phyloP scores from a whole-genome alignment of 2,888 invertebrate genomes.

The Apodemia mormo region DNA sequence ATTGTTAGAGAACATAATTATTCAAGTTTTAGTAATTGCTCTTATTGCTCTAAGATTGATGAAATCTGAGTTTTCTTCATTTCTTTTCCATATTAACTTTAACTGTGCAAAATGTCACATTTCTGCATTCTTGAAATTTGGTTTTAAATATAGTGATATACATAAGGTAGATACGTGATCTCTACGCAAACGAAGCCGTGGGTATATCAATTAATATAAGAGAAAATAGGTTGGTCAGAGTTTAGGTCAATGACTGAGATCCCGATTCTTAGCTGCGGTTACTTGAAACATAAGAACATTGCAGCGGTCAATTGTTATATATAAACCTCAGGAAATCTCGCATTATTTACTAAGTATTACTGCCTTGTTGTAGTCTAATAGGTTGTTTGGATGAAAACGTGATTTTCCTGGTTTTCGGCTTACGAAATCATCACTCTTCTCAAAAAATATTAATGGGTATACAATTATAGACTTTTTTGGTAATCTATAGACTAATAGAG shows the following conservation, averaged over 20 bases:
- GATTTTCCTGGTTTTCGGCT: not conserved
- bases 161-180: not conserved
- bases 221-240: conserved; percentile 63
- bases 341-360: not conserved
- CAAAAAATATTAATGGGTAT: no score
- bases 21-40: no score
- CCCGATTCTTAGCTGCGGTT: conserved; percentile 57
- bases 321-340: conserved; percentile 38
- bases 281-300: conserved; percentile 69
- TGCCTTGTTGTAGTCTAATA: not conserved
- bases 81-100: no score
- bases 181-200: not conserved
- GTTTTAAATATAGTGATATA: no score
- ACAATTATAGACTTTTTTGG: no score
- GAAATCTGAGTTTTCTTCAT: no score
- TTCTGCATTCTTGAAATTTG: no score
- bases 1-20: no score
- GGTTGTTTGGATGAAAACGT: not conserved
- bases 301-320: conserved; percentile 53
- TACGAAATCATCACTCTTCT: no score
- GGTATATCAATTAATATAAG: conserved; percentile 14
- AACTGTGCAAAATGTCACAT: no score
- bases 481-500: no score
- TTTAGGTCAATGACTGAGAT: conserved; percentile 64
- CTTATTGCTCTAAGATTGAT: no score